Evolutionary conservation across 2,797 vertebrate species (phyloP).

Genomic region (Uromys caudimaculatus): DNA sequence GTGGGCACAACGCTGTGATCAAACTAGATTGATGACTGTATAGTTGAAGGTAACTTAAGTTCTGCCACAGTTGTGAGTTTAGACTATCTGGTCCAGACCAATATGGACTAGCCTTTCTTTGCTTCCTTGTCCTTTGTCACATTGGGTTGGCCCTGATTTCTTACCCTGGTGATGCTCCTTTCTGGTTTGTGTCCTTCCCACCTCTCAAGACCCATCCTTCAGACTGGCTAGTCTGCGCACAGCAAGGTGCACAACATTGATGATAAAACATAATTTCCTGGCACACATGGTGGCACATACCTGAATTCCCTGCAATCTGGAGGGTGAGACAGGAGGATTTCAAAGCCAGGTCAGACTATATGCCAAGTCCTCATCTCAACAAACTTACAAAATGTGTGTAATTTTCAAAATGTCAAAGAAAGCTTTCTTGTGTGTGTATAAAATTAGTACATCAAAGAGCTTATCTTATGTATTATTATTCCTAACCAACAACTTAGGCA

Average conservation of each 20-base stretch:
- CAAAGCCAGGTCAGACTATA: no score
- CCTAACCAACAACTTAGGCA: neutral
- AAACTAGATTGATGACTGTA: neutral
- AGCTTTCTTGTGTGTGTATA: neutral
- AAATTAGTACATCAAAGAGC: neutral
- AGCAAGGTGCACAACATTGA: neutral
- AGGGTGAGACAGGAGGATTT: neutral
- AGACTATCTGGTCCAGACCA: neutral
- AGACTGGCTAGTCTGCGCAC: neutral
- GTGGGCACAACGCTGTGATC: neutral
- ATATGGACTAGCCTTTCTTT: neutral
- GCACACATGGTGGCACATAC: neutral
- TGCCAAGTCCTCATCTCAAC: neutral
- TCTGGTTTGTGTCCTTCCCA: neutral
- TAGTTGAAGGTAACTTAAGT: neutral
- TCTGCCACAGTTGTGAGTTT: neutral
- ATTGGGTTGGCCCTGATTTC: neutral
- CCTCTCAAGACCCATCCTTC: neutral
- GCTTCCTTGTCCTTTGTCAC: neutral
- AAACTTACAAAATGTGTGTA: neutral
- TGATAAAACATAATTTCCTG: neutral
- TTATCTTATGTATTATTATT: neutral
- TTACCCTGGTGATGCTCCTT: neutral
- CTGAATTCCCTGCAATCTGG: neutral
- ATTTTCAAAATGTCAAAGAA: neutral